Evolutionary conservation across 2,797 vertebrate species (phyloP).

Genomic region (Helostoma temminkii): DNA sequence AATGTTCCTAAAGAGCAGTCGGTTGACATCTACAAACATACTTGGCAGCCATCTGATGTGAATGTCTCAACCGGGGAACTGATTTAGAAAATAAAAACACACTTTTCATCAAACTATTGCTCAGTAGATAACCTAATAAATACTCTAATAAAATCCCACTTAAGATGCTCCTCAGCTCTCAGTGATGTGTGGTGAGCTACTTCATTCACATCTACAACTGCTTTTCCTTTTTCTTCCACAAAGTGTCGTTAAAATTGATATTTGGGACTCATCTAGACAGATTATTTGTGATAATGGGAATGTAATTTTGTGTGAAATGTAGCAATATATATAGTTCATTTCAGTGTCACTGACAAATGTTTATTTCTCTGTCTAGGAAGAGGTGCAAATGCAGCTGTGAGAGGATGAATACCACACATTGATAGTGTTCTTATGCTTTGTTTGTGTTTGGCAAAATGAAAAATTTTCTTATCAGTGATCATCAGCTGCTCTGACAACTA

Average conservation of each 20-base stretch:
- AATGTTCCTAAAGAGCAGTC: slow-evolving; percentile 22
- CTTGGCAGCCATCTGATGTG: slow-evolving; percentile 13
- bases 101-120: slow-evolving; percentile 23
- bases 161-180: slow-evolving; percentile 10
- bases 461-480: slow-evolving; percentile 51
- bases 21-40: slow-evolving; percentile 30
- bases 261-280: slow-evolving; percentile 35
- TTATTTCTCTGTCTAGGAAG: slow-evolving; percentile 12
- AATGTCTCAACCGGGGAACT: slow-evolving; percentile 2
- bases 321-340: slow-evolving; percentile 31
- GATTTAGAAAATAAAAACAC: slow-evolving; percentile 6
- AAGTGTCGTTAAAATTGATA: slow-evolving; percentile 32
- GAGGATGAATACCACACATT: slow-evolving; percentile 2
- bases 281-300: slow-evolving; percentile 44
- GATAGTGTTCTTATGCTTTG: background rate
- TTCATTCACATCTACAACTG: slow-evolving; percentile 15
- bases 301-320: slow-evolving; percentile 54
- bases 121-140: slow-evolving; percentile 38
- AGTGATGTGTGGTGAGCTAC: slow-evolving; percentile 1
- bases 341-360: slow-evolving; percentile 24
- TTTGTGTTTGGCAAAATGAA: slow-evolving; percentile 38
- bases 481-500: slow-evolving; percentile 49
- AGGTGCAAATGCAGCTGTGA: slow-evolving; percentile 12
- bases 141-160: slow-evolving; percentile 39
- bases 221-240: slow-evolving; percentile 21